Base-by-base conservation (phyloP, 2,797 vertebrate species). In the Centroberyx gerrardi region DNA sequence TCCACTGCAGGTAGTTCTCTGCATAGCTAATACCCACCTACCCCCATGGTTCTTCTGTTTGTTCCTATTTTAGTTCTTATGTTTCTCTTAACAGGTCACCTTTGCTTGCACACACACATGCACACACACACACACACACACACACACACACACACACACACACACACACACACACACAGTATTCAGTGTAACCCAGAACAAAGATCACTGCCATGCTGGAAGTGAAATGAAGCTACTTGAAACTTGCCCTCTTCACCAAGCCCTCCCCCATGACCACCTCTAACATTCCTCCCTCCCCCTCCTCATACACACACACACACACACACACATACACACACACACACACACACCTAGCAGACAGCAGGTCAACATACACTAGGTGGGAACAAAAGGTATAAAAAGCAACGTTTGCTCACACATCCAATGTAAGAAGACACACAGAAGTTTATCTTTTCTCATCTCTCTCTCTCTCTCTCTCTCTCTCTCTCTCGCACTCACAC, bases 141-240 rank as follows among this genome's bases (percentile, higher is more conserved):
- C 69, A 71, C 18, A 51, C 58, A 62, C 64, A 54, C n/a, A 29
- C 42, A 63, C 70, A 72, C 42, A 53, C 67, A 74, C 56, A 63
- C 55, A 56, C 58, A 66, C 40, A 71, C 54, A 60, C 65, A 44
- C 81, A 13, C 76, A 15, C 74, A 3, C 62, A 53, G 80, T 46
- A 6, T 48, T 72, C 74, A 6, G 49, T 40, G 80, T 77, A 65
- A 68, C 33, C 8, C 15, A 72, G 93, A 89, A 78, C 93, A 94
- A 94, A 95, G 93, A 85, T 85, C 93, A 90, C 82, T 90, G 92
- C 85, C 80, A 60, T 81, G 93, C 59, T 95, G 93, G 90, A 93
- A 90, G 79, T 61, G 52, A 78, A 84, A 69, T 70, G 80, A 81
- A 62, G 15, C 70, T 75, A 48, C 82, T 61, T 83, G 78, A 84